Percentiles rank a stretch among this genome's conserved stretches.
Evolutionary conservation across 2,888 invertebrate genomes (phyloP).

Genomic region (Ptychoptera contaminata): DNA sequence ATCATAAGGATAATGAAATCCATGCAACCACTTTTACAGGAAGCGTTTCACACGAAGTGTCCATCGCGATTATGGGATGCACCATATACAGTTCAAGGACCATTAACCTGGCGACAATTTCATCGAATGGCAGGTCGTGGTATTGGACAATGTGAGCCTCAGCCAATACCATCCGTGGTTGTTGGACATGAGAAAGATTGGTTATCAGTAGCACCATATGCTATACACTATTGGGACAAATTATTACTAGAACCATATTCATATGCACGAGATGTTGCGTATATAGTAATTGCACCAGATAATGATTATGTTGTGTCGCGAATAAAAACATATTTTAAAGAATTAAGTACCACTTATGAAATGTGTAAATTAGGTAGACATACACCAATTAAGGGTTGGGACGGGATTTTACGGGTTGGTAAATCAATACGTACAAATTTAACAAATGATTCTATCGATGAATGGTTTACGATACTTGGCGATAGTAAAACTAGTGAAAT

Average conservation of each 20-base stretch:
- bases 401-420: slow-evolving; percentile 77
- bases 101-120: slow-evolving; percentile 96
- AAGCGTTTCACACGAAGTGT: slow-evolving; percentile 88
- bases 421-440: slow-evolving; percentile 28
- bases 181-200: slow-evolving; percentile 93
- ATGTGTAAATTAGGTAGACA: slow-evolving; percentile 87
- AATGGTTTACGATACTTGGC: slow-evolving; percentile 77
- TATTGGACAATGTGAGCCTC: slow-evolving; percentile 91
- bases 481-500: slow-evolving; percentile 68
- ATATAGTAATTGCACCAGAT: slow-evolving; percentile 88
- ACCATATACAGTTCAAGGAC: slow-evolving; percentile 81
- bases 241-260: slow-evolving; percentile 94
- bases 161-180: slow-evolving; percentile 86
- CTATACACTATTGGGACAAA: slow-evolving; percentile 91
- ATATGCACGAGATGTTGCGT: slow-evolving; percentile 86
- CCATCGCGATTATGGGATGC: slow-evolving; percentile 85
- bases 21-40: slow-evolving; percentile 82
- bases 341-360: slow-evolving; percentile 87
- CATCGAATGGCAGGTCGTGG: slow-evolving; percentile 88
- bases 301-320: slow-evolving; percentile 65
- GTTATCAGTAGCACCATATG: slow-evolving; percentile 86
- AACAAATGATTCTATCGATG: slow-evolving; percentile 49
- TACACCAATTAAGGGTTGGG: slow-evolving; percentile 71
- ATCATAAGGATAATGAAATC: slow-evolving; percentile 81
- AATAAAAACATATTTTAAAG: slow-evolving; percentile 78